A percentile compares a stretch with the other conserved stretches of the same genome.
These are phyloP conservation scores for Pemphigus obesinymphae DNA, from an alignment of 1,140 invertebrate genomes.

Conservation along the genomic window DNA sequence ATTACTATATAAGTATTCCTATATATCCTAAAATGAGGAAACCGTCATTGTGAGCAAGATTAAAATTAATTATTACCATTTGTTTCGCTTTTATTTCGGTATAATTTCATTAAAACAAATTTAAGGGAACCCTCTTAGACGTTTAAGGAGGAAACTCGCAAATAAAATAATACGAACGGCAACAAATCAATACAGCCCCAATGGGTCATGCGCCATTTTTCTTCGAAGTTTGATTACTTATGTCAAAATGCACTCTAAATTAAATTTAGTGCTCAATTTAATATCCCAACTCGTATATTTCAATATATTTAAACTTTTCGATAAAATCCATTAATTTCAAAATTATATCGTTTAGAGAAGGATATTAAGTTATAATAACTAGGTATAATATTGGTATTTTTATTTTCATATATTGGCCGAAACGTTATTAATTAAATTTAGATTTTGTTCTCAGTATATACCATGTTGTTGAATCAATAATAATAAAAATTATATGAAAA, in stretches of 20 bases:
- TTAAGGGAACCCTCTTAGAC: not conserved
- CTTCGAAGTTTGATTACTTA: slow-evolving; percentile 13
- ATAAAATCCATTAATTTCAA: not conserved
- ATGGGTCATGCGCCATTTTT: slow-evolving; percentile 12
- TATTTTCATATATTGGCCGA: not conserved
- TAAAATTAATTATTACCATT: slow-evolving; percentile 9
- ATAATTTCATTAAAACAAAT: slow-evolving; percentile 3
- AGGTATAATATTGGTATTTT: not conserved
- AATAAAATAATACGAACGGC: not conserved
- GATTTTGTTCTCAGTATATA: not conserved
- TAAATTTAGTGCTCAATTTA: not conserved
- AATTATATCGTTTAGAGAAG: not conserved
- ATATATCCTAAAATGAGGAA: not conserved
- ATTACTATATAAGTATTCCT: too few relatives aligned
- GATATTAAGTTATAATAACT: not conserved
- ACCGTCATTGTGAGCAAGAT: not conserved
- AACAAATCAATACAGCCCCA: slow-evolving; percentile 12
- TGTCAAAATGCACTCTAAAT: slow-evolving; percentile 17
- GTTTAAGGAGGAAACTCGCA: not conserved
- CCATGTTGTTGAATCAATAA: not conserved
- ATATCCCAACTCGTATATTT: not conserved
- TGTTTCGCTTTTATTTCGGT: not conserved
- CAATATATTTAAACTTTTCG: not conserved
- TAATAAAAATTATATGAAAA: not conserved
- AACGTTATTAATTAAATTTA: not conserved